Evolutionary conservation across 2,797 vertebrate species (phyloP), one percentile per base, ranked within the genome.

Genomic region (Astyanax mexicanus): DNA sequence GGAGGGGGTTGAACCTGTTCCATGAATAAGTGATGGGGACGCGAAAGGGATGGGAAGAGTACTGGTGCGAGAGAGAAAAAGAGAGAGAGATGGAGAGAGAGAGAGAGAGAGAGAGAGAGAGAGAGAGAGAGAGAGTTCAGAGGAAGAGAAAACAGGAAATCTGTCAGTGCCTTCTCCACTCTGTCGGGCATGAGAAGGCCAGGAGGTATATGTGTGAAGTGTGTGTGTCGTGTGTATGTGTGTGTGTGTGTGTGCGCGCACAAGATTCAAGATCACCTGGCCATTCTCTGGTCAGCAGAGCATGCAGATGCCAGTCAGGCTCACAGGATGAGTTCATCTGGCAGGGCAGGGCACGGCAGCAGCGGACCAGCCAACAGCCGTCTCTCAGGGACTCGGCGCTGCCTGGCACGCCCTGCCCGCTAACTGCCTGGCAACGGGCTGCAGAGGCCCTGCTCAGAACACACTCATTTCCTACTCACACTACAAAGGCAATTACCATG

Each of bases 11-110:
- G 78, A 84, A 79, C 62, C 73, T 72, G 79, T 84, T 81, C 79
- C 74, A 81, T 80, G 78, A 83, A 85, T 86, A 83, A 83, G 81
- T 79, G 77, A 84, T 84, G 75, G 75, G 57, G 57, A 67, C 51
- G 79, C 51, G 71, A 65, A 70, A 80, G 66, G 62, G 60, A 74
- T 61, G 69, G 77, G 44, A 25, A 72, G 65, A 7, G 47, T 54
- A 58, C 64, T 35, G 42, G 29, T 19, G 72, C 51, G 29, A 78
- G 60, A 37, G 62, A 73, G 1, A 62, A 32, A 65, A 25, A 68
- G 70, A 17, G 32, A 51, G 23, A 25, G 8, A 64, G 35, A 35
- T 49, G 52, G 72, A 65, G 60, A 57, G 80, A 71, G 72, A 73
- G 29, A 12, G 65, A n/a, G 47, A 65, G 49, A 76, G 80, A 74